Conservation (phyloP, 1,140 invertebrate species). For the Himalopsyche phryganea region DNA sequence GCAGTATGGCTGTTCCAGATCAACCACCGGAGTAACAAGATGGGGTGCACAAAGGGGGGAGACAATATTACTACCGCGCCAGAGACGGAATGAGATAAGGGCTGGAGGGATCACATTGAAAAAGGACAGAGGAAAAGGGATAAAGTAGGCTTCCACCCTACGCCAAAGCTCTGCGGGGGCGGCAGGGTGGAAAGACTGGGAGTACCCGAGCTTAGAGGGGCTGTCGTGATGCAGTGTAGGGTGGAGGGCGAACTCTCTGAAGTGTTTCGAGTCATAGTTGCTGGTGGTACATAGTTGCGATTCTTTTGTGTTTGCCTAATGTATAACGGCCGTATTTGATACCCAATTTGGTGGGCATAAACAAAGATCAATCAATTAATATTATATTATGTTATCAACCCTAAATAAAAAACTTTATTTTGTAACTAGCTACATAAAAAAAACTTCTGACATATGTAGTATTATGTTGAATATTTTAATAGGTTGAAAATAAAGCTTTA, state of each 20-base stretch:
- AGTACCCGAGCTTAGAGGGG: background rate
- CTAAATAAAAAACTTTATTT: no score
- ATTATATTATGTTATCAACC: no score
- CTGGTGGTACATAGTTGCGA: slow-evolving; percentile 10
- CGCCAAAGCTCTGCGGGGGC: background rate
- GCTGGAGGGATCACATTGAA: background rate
- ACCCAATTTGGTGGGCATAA: no score
- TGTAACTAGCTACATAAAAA: no score
- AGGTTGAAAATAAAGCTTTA: no score
- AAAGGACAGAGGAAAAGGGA: slow-evolving; percentile 1
- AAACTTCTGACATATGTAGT: no score
- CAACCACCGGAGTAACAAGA: slow-evolving; percentile 25
- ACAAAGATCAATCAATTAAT: no score
- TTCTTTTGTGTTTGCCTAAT: slow-evolving; percentile 14
- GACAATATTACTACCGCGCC: slow-evolving; percentile 11
- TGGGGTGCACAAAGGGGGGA: slow-evolving; percentile 18
- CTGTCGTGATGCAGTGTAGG: no score
- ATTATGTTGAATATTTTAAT: no score
- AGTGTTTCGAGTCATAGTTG: slow-evolving; percentile 16
- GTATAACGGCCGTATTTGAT: background rate
- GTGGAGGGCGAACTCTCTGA: no score
- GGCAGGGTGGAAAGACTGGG: background rate
- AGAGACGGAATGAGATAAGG: slow-evolving; percentile 10
- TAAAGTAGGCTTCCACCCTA: background rate
- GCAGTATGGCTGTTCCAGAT: slow-evolving; percentile 24